phyloP scores from a whole-genome alignment of 2,113 vertebrate species.

The Pomatorhinus ruficollis region DNA sequence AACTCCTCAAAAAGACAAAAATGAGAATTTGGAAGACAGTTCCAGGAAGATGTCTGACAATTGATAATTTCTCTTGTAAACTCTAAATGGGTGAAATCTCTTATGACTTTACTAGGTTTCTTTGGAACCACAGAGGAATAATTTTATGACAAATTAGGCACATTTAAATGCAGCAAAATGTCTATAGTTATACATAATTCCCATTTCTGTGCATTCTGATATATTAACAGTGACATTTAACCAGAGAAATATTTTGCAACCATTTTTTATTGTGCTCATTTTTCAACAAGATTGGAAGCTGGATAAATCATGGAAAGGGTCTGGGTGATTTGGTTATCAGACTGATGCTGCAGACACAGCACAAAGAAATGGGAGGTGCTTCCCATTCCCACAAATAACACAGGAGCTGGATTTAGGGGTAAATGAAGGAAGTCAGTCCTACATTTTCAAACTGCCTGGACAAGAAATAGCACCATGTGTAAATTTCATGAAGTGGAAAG shows the following conservation, averaged over 20 bases:
- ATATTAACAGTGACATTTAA: neutral
- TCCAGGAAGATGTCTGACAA: neutral
- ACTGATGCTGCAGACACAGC: neutral
- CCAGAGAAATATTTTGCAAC: neutral
- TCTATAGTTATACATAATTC: neutral
- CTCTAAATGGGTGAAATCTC: neutral
- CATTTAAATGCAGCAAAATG: neutral
- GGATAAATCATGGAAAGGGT: neutral
- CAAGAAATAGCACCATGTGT: neutral
- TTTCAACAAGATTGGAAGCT: neutral
- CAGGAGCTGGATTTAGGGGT: neutral
- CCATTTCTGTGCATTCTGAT: neutral
- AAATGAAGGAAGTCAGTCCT: neutral
- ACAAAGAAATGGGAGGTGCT: neutral
- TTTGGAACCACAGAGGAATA: neutral
- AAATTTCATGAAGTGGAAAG: neutral
- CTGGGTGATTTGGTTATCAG: neutral
- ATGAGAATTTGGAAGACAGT: neutral
- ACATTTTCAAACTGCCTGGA: neutral
- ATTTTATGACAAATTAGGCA: neutral
- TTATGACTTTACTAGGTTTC: neutral
- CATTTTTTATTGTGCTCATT: neutral
- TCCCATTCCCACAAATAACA: neutral
- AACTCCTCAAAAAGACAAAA: neutral
- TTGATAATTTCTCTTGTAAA: neutral